Evolutionary conservation across 2,113 vertebrate species (phyloP).

Genomic region (Eira barbara): DNA sequence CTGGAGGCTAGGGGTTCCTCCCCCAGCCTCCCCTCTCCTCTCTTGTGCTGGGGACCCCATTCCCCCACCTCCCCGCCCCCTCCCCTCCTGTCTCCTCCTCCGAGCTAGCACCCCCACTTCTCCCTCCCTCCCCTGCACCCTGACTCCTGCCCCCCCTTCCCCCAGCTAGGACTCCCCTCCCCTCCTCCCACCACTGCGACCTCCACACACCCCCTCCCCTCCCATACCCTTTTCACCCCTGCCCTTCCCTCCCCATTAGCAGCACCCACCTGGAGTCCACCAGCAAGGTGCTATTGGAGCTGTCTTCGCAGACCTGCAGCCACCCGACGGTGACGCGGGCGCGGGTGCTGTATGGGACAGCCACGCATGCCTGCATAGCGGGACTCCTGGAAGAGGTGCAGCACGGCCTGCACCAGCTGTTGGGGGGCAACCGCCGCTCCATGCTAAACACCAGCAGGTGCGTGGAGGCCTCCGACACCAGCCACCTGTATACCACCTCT

Average conservation of each 20-base stretch:
- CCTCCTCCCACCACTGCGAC: rapidly evolving
- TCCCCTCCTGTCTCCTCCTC: no score
- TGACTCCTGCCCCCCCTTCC: no score
- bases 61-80: no score
- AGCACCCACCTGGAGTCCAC: constrained; percentile 92
- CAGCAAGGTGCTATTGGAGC: constrained; percentile 91
- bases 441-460: constrained; percentile 92
- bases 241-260: not conserved
- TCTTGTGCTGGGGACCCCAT: no score
- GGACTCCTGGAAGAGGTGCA: constrained; percentile 92
- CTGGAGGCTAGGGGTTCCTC: not conserved
- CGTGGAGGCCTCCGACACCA: constrained; percentile 85
- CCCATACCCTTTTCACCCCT: no score
- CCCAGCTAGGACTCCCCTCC: no score
- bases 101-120: no score
- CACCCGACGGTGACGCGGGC: constrained; percentile 94
- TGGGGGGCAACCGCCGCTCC: constrained; percentile 91
- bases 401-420: constrained; percentile 95
- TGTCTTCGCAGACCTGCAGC: constrained; percentile 86
- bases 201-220: no score
- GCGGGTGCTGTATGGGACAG: constrained; percentile 75
- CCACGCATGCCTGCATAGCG: constrained; percentile 63
- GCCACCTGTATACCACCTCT: constrained; percentile 89
- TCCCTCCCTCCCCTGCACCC: no score
- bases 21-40: not conserved